These are phyloP conservation scores for Neogale vison DNA, from an alignment of 2,113 vertebrate genomes.

Conservation along the genomic window DNA sequence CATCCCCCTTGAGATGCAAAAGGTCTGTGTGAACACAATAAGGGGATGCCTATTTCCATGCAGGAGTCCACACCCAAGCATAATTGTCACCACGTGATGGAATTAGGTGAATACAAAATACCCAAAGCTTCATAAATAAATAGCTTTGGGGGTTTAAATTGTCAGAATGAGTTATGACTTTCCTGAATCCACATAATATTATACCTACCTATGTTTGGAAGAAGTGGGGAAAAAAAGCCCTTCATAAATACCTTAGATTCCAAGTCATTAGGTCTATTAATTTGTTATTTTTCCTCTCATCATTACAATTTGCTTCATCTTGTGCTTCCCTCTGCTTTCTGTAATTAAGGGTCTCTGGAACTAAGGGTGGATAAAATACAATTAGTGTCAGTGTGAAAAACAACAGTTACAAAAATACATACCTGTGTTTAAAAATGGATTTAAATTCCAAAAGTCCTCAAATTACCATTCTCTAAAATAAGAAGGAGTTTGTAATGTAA, in stretches of 20 bases:
- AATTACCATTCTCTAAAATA: background rate
- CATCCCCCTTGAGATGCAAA: background rate
- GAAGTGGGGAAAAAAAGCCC: background rate
- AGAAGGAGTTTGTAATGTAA: background rate
- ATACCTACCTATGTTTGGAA: background rate
- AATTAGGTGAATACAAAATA: conserved; percentile 7
- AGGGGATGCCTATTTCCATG: background rate
- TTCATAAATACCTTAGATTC: background rate
- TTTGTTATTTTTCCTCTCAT: background rate
- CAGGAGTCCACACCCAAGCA: background rate
- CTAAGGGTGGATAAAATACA: background rate
- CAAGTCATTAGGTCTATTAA: background rate
- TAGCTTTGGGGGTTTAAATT: background rate
- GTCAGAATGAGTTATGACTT: background rate
- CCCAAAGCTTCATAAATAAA: background rate
- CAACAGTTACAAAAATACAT: background rate
- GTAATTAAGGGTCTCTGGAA: background rate
- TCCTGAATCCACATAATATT: background rate
- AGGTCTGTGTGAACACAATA: background rate
- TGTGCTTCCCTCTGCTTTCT: background rate
- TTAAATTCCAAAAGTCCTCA: background rate
- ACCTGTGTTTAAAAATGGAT: background rate
- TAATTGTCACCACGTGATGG: background rate
- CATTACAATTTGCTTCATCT: background rate
- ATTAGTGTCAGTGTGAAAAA: background rate